Evolutionary conservation across 2,888 invertebrate species (phyloP), one percentile per base, ranked within the genome.

Genomic region (Agonopterix arenella): DNA sequence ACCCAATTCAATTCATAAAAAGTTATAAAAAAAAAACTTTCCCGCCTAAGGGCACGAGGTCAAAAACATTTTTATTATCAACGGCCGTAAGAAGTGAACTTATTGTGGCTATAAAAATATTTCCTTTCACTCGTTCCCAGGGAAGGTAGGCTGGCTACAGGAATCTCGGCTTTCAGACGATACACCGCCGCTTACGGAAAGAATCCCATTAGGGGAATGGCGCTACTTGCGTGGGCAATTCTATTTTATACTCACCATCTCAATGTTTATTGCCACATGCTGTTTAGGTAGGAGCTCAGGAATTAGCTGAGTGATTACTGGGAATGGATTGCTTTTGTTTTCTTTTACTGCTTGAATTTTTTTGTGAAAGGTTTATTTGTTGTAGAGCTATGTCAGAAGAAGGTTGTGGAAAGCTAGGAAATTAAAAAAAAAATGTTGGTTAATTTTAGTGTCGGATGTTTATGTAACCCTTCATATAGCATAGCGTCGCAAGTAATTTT

Each of bases 181-280:
- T 28, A 28, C 28, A 28, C 62, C 65, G 67, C 67, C 70, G 73
- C 74, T 76, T 70, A 68, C 65, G 63, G 60, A 61, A 67, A 62
- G 68, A 70, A 79, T 75, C 68, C 72, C 69, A 77, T 81, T 81
- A 78, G 63, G 55, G 55, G 61, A 76, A 79, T 67, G 63, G 67
- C 57, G 61, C 64, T 66, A 68, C 73, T 75, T 71, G 68, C 66
- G 70, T 67, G 67, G 67, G 71, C 74, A 68, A 70, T 76, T 75
- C 73, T 70, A 73, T 79, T 80, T 79, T 73, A 76, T 69, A 55
- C 60, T 60, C 53, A 51, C 64, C 60, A 61, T 61, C 56, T 58
- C 53, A 58, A 63, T 70, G 65, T 71, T 68, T 67, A 71, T 61
- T 59, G 53, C 58, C 28, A 37, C 46, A 50, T 51, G 52, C 52